Conservation (phyloP, 2,888 invertebrate species). For the Diloba caeruleocephala region DNA sequence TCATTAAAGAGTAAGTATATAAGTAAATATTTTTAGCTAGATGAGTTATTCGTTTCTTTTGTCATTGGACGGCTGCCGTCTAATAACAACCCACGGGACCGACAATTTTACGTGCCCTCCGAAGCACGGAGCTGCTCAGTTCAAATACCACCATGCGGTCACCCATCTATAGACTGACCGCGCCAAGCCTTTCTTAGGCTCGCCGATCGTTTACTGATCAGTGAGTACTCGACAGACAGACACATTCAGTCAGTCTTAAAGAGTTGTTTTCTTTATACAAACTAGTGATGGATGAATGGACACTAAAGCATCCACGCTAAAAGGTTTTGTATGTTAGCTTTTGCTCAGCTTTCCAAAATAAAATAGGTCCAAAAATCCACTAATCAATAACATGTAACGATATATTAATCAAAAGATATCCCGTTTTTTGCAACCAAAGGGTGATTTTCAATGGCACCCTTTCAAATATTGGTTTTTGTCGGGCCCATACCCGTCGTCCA, state of each 20-base stretch:
- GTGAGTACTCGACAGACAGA: too few species aligned
- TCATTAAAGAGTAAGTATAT: too few species aligned
- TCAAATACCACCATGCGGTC: too few species aligned
- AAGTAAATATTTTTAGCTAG: too few species aligned
- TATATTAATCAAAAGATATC: slow-evolving; percentile 86
- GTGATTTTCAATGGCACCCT: slow-evolving; percentile 84
- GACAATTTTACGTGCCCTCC: too few species aligned
- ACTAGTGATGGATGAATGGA: slow-evolving; percentile 17
- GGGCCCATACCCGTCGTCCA: slow-evolving; percentile 71
- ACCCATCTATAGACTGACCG: too few species aligned
- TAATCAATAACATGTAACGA: slow-evolving; percentile 61
- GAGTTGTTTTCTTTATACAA: not conserved
- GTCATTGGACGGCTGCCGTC: too few species aligned
- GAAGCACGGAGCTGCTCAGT: too few species aligned
- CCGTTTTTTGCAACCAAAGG: slow-evolving; percentile 83
- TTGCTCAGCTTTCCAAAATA: slow-evolving; percentile 32
- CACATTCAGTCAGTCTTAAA: not conserved
- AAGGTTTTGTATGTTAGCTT: slow-evolving; percentile 49
- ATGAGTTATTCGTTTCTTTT: too few species aligned
- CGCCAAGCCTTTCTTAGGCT: too few species aligned
- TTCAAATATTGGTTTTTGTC: slow-evolving; percentile 88
- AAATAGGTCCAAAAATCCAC: slow-evolving; percentile 50
- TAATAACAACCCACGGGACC: too few species aligned
- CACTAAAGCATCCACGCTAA: slow-evolving; percentile 30
- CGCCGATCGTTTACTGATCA: too few species aligned